Percentiles rank a stretch among this genome's conserved stretches.
Conservation (phyloP, 2,113 vertebrate species). For the Merops nubicus region DNA sequence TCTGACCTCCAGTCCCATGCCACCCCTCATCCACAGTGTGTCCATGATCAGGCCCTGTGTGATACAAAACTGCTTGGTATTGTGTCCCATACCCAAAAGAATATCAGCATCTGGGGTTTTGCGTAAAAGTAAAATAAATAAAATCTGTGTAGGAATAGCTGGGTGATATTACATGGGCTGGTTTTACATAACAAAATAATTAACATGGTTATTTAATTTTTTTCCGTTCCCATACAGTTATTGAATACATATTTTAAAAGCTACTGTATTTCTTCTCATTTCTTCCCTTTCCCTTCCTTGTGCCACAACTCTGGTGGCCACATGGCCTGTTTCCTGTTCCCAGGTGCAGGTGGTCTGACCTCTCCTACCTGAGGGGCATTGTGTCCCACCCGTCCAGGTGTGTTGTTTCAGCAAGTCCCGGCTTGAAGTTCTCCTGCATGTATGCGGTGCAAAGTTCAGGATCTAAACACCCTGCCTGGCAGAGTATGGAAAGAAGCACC, state of each 20-base stretch:
- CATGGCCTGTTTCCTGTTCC: background rate
- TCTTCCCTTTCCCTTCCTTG: background rate
- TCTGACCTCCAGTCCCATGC: background rate
- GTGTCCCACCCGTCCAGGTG: background rate
- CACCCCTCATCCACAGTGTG: background rate
- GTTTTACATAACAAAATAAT: background rate
- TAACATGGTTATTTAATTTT: background rate
- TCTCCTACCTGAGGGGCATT: background rate
- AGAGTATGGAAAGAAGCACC: background rate
- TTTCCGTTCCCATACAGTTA: background rate
- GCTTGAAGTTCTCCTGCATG: background rate
- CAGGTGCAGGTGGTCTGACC: background rate
- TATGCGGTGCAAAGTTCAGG: background rate
- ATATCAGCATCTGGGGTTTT: background rate
- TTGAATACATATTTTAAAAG: background rate
- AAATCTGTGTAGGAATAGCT: background rate
- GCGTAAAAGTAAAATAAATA: background rate
- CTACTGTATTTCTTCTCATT: background rate
- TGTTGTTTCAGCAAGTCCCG: background rate
- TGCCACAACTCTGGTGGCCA: background rate
- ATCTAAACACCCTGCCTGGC: background rate
- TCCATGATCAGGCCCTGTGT: background rate
- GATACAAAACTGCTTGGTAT: background rate
- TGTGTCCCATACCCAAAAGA: background rate
- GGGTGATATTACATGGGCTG: background rate